These are phyloP conservation scores for Oreocharis arfaki DNA, from an alignment of 2,113 vertebrate genomes.

Conservation along the genomic window DNA sequence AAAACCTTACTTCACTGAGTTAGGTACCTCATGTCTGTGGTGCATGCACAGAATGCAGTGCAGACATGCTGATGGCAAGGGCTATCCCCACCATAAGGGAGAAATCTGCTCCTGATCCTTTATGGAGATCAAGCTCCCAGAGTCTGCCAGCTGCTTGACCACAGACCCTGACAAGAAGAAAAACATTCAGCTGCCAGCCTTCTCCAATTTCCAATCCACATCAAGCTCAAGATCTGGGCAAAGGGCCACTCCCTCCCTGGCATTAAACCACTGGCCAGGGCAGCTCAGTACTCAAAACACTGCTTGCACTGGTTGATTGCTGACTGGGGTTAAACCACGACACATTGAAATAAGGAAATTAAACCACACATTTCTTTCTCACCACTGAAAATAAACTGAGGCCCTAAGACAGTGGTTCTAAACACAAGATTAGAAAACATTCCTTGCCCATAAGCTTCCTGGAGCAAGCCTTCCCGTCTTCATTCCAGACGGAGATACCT, in stretches of 20 bases:
- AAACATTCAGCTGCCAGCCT: background rate
- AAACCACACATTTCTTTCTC: background rate
- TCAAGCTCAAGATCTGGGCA: background rate
- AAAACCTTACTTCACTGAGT: rapidly evolving
- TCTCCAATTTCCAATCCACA: background rate
- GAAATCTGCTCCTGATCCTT: background rate
- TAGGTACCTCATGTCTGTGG: background rate
- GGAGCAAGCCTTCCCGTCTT: background rate
- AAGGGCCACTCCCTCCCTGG: background rate
- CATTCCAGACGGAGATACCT: background rate
- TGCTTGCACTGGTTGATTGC: background rate
- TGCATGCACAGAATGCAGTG: rapidly evolving
- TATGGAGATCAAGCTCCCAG: background rate
- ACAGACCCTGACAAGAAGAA: background rate
- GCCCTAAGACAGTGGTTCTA: background rate
- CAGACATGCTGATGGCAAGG: background rate
- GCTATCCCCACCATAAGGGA: background rate
- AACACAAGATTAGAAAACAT: background rate
- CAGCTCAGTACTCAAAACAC: background rate
- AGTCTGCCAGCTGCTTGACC: background rate
- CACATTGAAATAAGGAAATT: background rate
- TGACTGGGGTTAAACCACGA: background rate
- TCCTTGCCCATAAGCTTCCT: background rate
- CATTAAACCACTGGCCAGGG: background rate
- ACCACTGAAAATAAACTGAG: background rate